Base-by-base conservation (phyloP, 1,140 invertebrate genomes). In the Acromyrmex echinatior region DNA sequence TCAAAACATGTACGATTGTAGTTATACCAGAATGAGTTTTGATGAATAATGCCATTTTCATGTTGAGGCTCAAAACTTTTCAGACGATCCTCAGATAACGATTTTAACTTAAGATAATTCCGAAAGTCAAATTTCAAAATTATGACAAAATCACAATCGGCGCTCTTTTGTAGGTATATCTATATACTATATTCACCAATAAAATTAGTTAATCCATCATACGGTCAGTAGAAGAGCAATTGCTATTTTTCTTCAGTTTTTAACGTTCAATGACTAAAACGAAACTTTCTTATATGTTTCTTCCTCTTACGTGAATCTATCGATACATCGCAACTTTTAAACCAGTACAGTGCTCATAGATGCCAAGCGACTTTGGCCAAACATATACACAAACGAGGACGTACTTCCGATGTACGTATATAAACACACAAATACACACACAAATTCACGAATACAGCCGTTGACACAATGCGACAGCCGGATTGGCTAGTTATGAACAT, bases 401-500 rank as follows among this genome's bases (percentile, higher is more conserved):
- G 70, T 16, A 73, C 39, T 68, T 84, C 14, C 45, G 39, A 73
- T 16, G n/a, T n/a, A n/a, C n/a, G n/a, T 2, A 21, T 14, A 21
- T 6, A 14, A 18, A 39, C 6, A 28, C 80, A 88, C 45, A 88
- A 84, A 66, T 66, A n/a, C 73, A n/a, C 12, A 28, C 76, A 88
- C 45, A 88, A 84, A 66, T 66, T 28, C 73, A n/a, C 12, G 25
- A 25, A 76, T 84, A 45, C 39, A 18, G 53, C 39, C 39, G 39
- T 28, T 25, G 56, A 74, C 58, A 88, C 49, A 74, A 74, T 79
- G 78, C 77, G 35, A 35, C 76, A 66, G 58, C 12, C 76, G 58
- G 71, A 92, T 91, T 77, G 89, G 87, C 90, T 87, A 88, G 91
- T 92, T 93, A 92, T 93, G 90, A 92, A 88, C 68, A 88, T 93